Conservation (phyloP, 2,797 vertebrate species). For the Hippoglossus hippoglossus region DNA sequence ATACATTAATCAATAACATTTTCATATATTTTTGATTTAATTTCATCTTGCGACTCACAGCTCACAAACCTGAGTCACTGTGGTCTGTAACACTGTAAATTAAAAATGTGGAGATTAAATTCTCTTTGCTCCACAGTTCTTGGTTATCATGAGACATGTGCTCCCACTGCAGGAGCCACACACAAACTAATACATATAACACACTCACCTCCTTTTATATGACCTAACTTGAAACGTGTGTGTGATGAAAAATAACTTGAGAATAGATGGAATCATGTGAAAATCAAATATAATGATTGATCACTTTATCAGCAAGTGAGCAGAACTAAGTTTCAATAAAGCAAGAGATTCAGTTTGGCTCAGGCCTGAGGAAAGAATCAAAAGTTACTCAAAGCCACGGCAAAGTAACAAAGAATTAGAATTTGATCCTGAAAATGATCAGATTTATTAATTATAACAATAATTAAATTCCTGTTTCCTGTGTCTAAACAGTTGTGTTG, state of each 20-base stretch:
- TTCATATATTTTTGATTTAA: not conserved
- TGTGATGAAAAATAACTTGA: not conserved
- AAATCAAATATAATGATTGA: constrained; percentile 18
- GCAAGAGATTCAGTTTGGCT: constrained; percentile 32
- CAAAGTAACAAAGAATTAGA: not conserved
- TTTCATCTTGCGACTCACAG: not conserved
- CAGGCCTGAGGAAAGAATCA: constrained; percentile 20
- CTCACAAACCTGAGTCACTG: not conserved
- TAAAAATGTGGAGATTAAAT: constrained; percentile 5
- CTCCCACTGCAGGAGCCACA: not conserved
- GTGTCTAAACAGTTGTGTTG: not conserved
- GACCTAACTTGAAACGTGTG: constrained; percentile 2
- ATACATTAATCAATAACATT: constrained; percentile 7
- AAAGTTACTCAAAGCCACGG: constrained; percentile 12
- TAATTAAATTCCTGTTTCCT: constrained; percentile 28
- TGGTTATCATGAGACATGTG: not conserved
- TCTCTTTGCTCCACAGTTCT: not conserved
- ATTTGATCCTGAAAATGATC: constrained; percentile 21
- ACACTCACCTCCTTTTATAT: not conserved
- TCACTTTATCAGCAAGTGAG: constrained; percentile 32
- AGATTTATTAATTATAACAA: constrained; percentile 5
- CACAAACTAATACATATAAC: not conserved
- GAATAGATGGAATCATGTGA: constrained; percentile 7
- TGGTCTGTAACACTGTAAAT: not conserved
- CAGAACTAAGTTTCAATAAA: constrained; percentile 9